Conservation (phyloP, 2,888 invertebrate genomes). For the Torymus aiolomorphi region DNA sequence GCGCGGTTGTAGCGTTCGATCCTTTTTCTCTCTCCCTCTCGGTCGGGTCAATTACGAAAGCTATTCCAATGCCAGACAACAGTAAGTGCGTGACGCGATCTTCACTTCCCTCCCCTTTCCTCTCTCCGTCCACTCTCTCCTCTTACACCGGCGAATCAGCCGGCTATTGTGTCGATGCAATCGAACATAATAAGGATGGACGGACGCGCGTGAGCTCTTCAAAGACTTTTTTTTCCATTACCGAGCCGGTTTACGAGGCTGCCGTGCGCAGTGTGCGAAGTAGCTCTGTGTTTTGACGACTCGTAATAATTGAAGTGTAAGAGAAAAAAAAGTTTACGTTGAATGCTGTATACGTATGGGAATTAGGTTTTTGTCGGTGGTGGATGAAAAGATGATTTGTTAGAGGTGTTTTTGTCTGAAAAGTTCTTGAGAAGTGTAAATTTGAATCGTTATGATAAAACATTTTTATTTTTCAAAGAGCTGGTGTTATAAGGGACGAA, state of each 20-base stretch:
- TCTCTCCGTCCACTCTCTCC: not conserved
- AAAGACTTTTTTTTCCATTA: not conserved
- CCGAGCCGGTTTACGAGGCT: conserved; percentile 21
- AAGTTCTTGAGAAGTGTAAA: too few relatives aligned
- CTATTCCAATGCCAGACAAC: conserved; percentile 24
- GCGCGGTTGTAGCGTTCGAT: not conserved
- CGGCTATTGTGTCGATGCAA: conserved; percentile 11
- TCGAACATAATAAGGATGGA: conserved; percentile 26
- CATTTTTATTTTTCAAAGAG: too few relatives aligned
- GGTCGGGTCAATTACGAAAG: conserved; percentile 31
- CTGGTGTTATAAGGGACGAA: too few relatives aligned
- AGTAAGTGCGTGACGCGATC: conserved; percentile 21
- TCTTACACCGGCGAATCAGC: not conserved
- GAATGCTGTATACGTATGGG: too few relatives aligned
- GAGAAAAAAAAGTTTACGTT: not conserved
- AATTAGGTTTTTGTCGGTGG: too few relatives aligned
- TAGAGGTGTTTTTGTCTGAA: too few relatives aligned
- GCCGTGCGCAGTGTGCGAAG: not conserved
- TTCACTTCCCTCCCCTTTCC: not conserved
- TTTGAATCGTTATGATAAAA: too few relatives aligned
- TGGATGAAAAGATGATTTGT: too few relatives aligned
- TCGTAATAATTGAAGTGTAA: not conserved
- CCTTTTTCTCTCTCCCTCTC: conserved; percentile 26
- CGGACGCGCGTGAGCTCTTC: not conserved
- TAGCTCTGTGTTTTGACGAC: conserved; percentile 35